Evolutionary conservation across 2,113 vertebrate genomes (phyloP).

Genomic region (Harpagus bidentatus): DNA sequence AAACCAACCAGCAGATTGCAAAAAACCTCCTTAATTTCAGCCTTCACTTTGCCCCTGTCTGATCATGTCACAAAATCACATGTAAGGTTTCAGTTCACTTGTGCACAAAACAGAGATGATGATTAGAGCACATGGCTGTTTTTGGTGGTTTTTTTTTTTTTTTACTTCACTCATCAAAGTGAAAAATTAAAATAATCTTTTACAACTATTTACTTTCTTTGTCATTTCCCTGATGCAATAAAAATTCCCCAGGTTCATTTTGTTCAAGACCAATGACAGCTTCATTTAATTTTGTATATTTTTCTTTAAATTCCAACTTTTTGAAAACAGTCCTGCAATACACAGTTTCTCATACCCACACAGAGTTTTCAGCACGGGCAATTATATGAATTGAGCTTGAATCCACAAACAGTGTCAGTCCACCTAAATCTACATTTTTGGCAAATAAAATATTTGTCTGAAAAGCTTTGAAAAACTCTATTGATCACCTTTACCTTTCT

Average conservation of each 20-base stretch:
- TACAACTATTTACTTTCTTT: background rate
- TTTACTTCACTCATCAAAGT: background rate
- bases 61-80: background rate
- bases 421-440: background rate
- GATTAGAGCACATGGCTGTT: background rate
- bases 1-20: background rate
- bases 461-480: background rate
- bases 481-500: background rate
- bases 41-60: background rate
- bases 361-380: background rate
- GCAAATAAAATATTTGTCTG: background rate
- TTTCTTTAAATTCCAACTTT: background rate
- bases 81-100: background rate
- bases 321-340: background rate
- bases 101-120: background rate
- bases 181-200: background rate
- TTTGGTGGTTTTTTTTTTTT: background rate
- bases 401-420: background rate
- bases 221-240: background rate
- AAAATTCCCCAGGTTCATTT: background rate
- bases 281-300: background rate
- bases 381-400: background rate
- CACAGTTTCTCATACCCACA: background rate
- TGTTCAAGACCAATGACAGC: background rate
- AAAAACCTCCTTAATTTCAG: background rate